Evolutionary conservation across 2,113 vertebrate genomes (phyloP).

Genomic region (Rhadina sibilatrix): DNA sequence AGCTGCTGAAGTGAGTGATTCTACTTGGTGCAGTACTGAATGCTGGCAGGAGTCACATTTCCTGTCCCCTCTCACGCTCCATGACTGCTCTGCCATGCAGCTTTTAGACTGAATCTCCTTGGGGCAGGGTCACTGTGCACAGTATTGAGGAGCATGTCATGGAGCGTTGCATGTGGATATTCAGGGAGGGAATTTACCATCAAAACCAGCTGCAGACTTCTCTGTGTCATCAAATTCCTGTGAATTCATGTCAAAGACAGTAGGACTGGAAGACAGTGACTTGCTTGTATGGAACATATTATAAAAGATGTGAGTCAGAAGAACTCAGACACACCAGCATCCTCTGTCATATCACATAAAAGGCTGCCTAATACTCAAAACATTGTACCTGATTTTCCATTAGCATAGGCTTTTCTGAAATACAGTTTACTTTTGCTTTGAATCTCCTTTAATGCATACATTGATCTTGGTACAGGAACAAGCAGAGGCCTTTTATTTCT

Average conservation of each 20-base stretch:
- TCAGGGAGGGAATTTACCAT: not conserved
- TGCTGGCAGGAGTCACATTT: not conserved
- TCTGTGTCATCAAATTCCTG: not conserved
- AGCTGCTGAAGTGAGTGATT: not conserved
- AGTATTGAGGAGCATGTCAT: not conserved
- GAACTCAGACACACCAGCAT: not conserved
- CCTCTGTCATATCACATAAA: not conserved
- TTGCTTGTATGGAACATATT: not conserved
- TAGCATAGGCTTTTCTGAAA: not conserved
- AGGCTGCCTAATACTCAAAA: not conserved
- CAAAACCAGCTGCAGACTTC: not conserved
- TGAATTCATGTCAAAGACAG: not conserved
- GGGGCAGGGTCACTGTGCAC: not conserved
- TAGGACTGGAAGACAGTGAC: not conserved
- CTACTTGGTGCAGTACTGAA: not conserved
- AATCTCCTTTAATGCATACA: not conserved
- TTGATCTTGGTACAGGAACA: not conserved
- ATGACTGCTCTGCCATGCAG: accelerated
- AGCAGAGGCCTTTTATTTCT: not conserved
- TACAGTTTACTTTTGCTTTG: not conserved
- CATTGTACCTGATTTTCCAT: not conserved
- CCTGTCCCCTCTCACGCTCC: not conserved
- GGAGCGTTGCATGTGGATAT: not conserved
- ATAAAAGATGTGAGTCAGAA: not conserved
- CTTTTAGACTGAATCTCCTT: not conserved